These are phyloP conservation scores for Lipotes vexillifer DNA, from an alignment of 2,113 vertebrate species.

Conservation along the genomic window DNA sequence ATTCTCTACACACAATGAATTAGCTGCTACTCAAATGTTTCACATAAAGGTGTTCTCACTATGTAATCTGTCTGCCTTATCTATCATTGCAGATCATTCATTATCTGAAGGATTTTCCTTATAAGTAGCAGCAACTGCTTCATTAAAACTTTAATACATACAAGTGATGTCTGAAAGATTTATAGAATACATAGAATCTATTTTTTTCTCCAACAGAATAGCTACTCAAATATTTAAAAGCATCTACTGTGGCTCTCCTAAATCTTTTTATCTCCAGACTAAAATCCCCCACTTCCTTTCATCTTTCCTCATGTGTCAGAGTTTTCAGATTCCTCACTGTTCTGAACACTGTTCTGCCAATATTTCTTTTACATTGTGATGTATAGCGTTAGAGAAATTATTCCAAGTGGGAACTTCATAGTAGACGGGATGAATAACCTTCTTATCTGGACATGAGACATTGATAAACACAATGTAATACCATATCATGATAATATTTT, in stretches of 20 bases:
- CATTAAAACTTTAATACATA: not conserved
- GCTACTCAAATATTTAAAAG: conserved; percentile 28
- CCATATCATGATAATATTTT: not conserved
- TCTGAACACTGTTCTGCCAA: not conserved
- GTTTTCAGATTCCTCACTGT: not conserved
- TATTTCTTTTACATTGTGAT: not conserved
- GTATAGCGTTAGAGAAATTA: not conserved
- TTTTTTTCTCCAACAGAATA: not conserved
- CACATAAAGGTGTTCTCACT: not conserved
- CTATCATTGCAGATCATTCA: not conserved
- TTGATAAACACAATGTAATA: not conserved
- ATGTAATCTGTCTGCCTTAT: not conserved
- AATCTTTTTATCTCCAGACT: not conserved
- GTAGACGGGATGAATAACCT: not conserved
- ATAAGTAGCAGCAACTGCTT: not conserved
- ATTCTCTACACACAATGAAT: not conserved
- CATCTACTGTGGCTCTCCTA: not conserved
- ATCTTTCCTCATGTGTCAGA: not conserved
- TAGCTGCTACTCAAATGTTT: not conserved
- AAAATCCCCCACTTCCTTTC: not conserved
- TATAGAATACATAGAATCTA: not conserved
- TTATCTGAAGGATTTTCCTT: not conserved
- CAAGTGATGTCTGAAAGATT: not conserved
- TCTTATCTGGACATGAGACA: not conserved
- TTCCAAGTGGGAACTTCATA: not conserved